phyloP scores from a whole-genome alignment of 2,797 vertebrate species.

The Schizopygopsis malacanthus region DNA sequence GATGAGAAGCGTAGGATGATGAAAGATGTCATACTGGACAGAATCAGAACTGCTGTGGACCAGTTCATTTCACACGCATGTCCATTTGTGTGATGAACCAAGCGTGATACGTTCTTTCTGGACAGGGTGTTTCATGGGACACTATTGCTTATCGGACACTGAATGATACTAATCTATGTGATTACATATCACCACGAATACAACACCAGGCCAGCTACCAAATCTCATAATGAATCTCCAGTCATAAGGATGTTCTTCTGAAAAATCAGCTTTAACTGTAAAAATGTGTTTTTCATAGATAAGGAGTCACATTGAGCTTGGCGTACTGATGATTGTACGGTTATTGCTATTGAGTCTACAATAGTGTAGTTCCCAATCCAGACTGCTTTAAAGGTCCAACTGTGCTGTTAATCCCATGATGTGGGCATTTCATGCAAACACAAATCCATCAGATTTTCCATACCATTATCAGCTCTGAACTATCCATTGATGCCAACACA shows the following conservation, averaged over 20 bases:
- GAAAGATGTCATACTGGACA: conserved; percentile 53
- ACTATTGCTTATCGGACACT: conserved; percentile 63
- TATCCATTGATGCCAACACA: conserved; percentile 26
- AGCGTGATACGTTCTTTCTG: background rate
- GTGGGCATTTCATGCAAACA: conserved; percentile 50
- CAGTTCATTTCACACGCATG: background rate
- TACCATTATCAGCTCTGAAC: conserved; percentile 22
- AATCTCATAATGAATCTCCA: background rate
- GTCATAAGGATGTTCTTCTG: conserved; percentile 28
- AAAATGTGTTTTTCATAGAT: conserved; percentile 18
- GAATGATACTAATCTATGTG: conserved; percentile 43
- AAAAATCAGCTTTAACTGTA: background rate
- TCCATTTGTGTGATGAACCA: background rate
- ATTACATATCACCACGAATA: conserved; percentile 44
- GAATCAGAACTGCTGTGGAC: conserved; percentile 56
- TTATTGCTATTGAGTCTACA: conserved; percentile 58
- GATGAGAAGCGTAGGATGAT: conserved; percentile 56
- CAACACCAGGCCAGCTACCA: conserved; percentile 23
- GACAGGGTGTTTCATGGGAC: conserved; percentile 40
- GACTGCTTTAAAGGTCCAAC: conserved; percentile 18
- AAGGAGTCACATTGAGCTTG: conserved; percentile 41
- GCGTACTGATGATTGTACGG: conserved; percentile 36
- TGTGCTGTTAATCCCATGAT: conserved; percentile 31
- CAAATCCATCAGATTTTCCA: conserved; percentile 34
- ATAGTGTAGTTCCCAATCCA: conserved; percentile 32